A percentile compares a stretch with the other conserved stretches of the same genome.
phyloP scores from a whole-genome alignment of 2,888 invertebrate species.

The Piscicola geometra region DNA sequence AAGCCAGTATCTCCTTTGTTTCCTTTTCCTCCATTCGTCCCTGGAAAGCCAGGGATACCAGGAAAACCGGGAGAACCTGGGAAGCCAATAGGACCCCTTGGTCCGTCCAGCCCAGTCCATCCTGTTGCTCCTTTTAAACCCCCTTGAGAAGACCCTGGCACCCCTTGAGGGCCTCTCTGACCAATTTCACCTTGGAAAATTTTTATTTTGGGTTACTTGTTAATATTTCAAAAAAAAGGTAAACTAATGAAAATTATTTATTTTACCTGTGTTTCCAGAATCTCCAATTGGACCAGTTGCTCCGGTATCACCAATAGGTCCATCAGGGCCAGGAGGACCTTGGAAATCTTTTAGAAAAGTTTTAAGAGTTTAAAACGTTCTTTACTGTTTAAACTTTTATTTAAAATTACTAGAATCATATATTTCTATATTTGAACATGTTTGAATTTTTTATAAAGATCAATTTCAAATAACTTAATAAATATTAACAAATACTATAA shows the following conservation, averaged over 20 bases:
- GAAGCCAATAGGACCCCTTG: slow-evolving; percentile 31
- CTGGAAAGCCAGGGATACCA: slow-evolving; percentile 36
- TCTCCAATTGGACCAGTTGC: neutral
- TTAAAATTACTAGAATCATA: no score
- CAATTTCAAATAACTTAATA: neutral
- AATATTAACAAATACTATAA: neutral
- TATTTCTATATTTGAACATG: no score
- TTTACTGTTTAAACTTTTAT: no score
- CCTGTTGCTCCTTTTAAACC: slow-evolving; percentile 35
- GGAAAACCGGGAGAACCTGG: slow-evolving; percentile 34
- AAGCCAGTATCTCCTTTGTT: slow-evolving; percentile 28
- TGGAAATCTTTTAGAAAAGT: neutral
- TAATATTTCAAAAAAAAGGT: neutral
- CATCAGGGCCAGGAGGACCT: slow-evolving; percentile 20
- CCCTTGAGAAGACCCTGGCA: slow-evolving; percentile 10
- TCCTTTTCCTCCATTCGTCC: slow-evolving; percentile 32
- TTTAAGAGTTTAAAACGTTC: neutral
- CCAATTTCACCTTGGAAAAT: slow-evolving; percentile 37
- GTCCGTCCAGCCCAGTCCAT: slow-evolving; percentile 20
- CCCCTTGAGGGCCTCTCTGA: slow-evolving; percentile 23
- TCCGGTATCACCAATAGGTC: slow-evolving; percentile 20
- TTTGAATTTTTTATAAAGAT: neutral
- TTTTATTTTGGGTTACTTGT: neutral
- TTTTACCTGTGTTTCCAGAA: neutral
- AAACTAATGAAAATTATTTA: slow-evolving; percentile 1